phyloP scores from a whole-genome alignment of 1,140 invertebrate species.

The Tyrophagus putrescentiae region DNA sequence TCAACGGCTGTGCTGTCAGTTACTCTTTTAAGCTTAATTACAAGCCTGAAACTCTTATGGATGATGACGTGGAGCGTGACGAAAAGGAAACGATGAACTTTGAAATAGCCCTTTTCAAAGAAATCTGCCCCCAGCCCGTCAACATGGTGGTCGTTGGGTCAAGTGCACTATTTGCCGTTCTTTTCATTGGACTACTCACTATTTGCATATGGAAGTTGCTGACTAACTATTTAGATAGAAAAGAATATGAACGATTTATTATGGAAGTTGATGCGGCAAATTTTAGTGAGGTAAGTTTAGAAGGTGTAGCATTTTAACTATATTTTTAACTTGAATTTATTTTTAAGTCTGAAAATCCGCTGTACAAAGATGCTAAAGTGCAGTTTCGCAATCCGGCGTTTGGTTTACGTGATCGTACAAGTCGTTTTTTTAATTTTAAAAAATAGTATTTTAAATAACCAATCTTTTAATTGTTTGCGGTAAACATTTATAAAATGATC shows the following conservation, averaged over 20 bases:
- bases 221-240: slow-evolving; percentile 80
- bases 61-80: too few species aligned
- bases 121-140: slow-evolving; percentile 8
- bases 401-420: slow-evolving; percentile 10
- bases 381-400: slow-evolving; percentile 12
- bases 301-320: not conserved
- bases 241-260: slow-evolving; percentile 89
- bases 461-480: too few species aligned
- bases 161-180: not conserved
- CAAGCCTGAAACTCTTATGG: too few species aligned
- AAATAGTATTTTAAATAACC: too few species aligned
- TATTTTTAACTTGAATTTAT: not conserved
- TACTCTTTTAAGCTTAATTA: slow-evolving; percentile 4
- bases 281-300: slow-evolving; percentile 49
- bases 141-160: slow-evolving; percentile 10
- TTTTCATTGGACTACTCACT: not conserved
- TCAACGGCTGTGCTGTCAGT: slow-evolving; percentile 3
- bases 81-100: not conserved
- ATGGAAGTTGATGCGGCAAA: slow-evolving; percentile 82
- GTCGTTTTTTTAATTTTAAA: slow-evolving; percentile 6
- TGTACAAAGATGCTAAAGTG: slow-evolving; percentile 16
- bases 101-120: not conserved
- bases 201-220: slow-evolving; percentile 86
- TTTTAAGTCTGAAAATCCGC: slow-evolving; percentile 12
- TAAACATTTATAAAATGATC: too few species aligned